phyloP scores from a whole-genome alignment of 1,140 invertebrate genomes.

The Chionoecetes opilio region DNA sequence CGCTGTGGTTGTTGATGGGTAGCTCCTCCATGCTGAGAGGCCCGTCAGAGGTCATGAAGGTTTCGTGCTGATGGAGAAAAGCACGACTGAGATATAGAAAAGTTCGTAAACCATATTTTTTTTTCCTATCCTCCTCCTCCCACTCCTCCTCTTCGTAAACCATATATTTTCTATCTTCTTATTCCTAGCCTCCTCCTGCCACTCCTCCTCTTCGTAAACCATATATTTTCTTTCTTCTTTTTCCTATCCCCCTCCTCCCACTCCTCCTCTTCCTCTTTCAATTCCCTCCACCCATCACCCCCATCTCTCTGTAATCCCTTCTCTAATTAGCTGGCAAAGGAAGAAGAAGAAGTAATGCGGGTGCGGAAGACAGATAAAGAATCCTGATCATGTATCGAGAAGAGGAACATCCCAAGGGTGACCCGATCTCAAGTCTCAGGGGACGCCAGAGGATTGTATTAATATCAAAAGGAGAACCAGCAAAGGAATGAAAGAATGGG shows the following conservation, averaged over 20 bases:
- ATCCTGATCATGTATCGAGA: too few relatives aligned
- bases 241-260: not conserved
- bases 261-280: not conserved
- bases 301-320: too few relatives aligned
- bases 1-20: slow-evolving; percentile 85
- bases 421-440: too few relatives aligned
- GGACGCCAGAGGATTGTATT: too few relatives aligned
- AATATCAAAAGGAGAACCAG: too few relatives aligned
- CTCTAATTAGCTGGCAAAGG: too few relatives aligned
- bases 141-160: not conserved
- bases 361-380: too few relatives aligned
- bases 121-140: not conserved
- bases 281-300: not conserved
- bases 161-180: not conserved
- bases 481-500: not conserved
- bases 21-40: slow-evolving; percentile 85
- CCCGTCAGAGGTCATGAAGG: slow-evolving; percentile 47
- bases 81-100: not conserved
- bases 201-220: not conserved
- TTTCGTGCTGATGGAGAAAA: slow-evolving; percentile 47
- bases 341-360: too few relatives aligned
- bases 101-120: not conserved
- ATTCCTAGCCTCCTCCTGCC: not conserved
- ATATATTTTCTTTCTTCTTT: not conserved
- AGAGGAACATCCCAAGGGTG: too few relatives aligned